Evolutionary conservation across 2,113 vertebrate species (phyloP), one percentile per base, ranked within the genome.

Genomic region (Malurus melanocephalus): DNA sequence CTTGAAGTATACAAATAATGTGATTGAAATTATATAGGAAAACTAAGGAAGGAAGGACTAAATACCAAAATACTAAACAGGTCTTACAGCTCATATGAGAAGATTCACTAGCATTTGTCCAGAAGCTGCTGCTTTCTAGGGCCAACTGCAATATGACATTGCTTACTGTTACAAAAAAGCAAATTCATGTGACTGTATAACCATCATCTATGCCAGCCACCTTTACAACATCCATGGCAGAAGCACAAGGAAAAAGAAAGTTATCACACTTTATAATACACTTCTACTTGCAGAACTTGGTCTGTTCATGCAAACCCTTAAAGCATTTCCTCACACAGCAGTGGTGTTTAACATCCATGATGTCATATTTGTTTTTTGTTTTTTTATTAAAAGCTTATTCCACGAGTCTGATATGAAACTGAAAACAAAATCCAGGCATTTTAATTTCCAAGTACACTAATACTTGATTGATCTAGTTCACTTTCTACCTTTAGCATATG

Each of bases 81-180:
- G 12, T 73, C 42, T 71, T 55, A 16, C 26, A 65, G n/a, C 27
- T 71, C 33, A 13, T 22, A 64, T 30, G 32, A 38, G 27, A 85
- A 40, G 26, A 84, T 18, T 53, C 71, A 59, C 16, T 16, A 9
- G 26, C 17, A n/a, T 20, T 45, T 69, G 32, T n/a, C 13, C 33
- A 75, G 11, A 51, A 64, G 15, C 5, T 53, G 59, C n/a, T 59
- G 53, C 10, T n/a, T 80, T 74, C 75, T 83, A 30, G 13, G 14
- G 20, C 12, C 0, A 0, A 28, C 2, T 7, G 43, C n/a, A 72
- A 18, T 13, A 72, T 6, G n/a, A 72, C 26, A 30, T 30, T 10
- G 33, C 14, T 73, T 51, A 66, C 11, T 20, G 2, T 15, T 87
- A 65, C 14, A 53, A 43, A 74, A 60, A 38, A 38, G 15, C 42